A percentile compares a stretch with the other conserved stretches of the same genome.
phyloP scores from a whole-genome alignment of 2,113 vertebrate species.

The Plestiodon gilberti region DNA sequence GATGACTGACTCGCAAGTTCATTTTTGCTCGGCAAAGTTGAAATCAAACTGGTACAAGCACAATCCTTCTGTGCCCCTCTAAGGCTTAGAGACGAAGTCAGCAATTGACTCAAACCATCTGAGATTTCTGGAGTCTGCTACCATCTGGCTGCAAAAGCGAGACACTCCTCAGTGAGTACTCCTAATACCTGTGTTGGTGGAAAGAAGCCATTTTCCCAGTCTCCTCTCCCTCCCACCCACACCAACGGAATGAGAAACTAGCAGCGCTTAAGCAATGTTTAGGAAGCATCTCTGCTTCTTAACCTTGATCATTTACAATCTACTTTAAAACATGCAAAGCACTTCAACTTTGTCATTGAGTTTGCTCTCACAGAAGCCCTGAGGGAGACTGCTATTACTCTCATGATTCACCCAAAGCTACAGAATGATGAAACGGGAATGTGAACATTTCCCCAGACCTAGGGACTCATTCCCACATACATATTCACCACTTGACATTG shows the following conservation, averaged over 20 bases:
- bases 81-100: slow-evolving; percentile 1
- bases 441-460: not conserved
- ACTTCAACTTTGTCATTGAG: not conserved
- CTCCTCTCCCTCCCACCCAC: rapidly evolving
- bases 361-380: not conserved
- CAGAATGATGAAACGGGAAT: not conserved
- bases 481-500: not conserved
- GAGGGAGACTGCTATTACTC: not conserved
- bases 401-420: not conserved
- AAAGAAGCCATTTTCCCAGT: not conserved
- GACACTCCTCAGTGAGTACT: not conserved
- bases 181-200: not conserved
- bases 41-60: slow-evolving; percentile 3
- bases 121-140: slow-evolving; percentile 19
- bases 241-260: rapidly evolving
- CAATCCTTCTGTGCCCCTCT: not conserved
- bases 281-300: not conserved
- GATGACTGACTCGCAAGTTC: not conserved
- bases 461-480: not conserved
- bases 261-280: not conserved
- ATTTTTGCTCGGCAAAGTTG: not conserved
- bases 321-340: not conserved
- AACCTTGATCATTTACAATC: not conserved
- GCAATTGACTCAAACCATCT: not conserved
- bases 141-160: slow-evolving; percentile 18